phyloP scores from a whole-genome alignment of 2,888 invertebrate species.

The Steinernema hermaphroditum region DNA sequence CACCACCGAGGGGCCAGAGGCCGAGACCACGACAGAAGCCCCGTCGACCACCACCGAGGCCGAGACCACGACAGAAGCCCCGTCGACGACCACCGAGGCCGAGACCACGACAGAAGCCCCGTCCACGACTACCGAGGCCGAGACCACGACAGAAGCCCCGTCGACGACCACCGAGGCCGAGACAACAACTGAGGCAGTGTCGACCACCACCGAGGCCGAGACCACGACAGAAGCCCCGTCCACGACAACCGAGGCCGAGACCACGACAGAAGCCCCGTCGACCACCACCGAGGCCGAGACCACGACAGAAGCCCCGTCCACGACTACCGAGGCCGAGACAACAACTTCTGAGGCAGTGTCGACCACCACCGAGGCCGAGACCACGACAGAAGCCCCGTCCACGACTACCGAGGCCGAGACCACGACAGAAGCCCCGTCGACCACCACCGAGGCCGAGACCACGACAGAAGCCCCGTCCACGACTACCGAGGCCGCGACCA shows the following conservation, averaged over 20 bases:
- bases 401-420: not conserved
- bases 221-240: not conserved
- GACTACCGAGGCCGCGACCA: not conserved
- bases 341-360: not conserved
- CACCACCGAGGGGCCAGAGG: not conserved
- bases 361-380: not conserved
- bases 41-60: not conserved
- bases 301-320: not conserved
- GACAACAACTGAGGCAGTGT: not conserved
- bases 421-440: not conserved
- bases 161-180: not conserved
- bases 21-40: not conserved
- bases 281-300: not conserved
- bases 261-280: not conserved
- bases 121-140: not conserved
- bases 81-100: not conserved
- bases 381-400: not conserved
- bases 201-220: not conserved
- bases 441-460: not conserved
- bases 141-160: not conserved
- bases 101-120: not conserved
- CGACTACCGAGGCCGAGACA: not conserved
- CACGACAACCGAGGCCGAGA: not conserved
- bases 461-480: not conserved
- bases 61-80: too few relatives aligned